Percentiles rank a stretch among this genome's conserved stretches.
phyloP scores from a whole-genome alignment of 1,140 invertebrate species.

The Sycophila sp. region DNA sequence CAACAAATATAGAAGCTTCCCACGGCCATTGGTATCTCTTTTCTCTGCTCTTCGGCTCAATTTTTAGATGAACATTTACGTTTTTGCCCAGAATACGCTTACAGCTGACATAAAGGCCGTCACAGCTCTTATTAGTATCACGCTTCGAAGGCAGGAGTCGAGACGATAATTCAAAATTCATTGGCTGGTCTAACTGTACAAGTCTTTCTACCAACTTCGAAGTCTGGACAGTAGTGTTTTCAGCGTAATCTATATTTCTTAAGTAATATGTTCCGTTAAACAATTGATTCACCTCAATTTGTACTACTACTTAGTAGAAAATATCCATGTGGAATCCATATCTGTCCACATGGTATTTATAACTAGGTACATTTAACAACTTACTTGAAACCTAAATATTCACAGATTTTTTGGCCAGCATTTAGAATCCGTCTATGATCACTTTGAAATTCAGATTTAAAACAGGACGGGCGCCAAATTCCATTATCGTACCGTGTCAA shows the following conservation, averaged over 20 bases:
- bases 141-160: background rate
- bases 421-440: conserved; percentile 29
- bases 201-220: conserved; percentile 20
- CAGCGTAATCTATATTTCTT: conserved; percentile 44
- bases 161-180: conserved; percentile 19
- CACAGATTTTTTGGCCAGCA: conserved; percentile 63
- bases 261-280: background rate
- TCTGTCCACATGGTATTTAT: background rate
- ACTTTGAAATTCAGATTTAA: conserved; percentile 53
- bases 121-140: conserved; percentile 17
- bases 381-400: conserved; percentile 73
- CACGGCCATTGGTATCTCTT: conserved; percentile 71
- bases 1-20: conserved; percentile 74
- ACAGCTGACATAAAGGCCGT: conserved; percentile 49
- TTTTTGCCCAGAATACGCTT: conserved; percentile 49
- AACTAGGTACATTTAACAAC: background rate
- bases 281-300: no score
- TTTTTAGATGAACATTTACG: conserved; percentile 40
- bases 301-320: no score
- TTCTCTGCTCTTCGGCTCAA: conserved; percentile 40
- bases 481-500: conserved; percentile 69
- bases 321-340: no score
- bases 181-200: background rate
- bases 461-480: conserved; percentile 72
- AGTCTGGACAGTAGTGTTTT: conserved; percentile 34